Conservation (phyloP, 2,888 invertebrate species). For the Polyommatus iphigenia region DNA sequence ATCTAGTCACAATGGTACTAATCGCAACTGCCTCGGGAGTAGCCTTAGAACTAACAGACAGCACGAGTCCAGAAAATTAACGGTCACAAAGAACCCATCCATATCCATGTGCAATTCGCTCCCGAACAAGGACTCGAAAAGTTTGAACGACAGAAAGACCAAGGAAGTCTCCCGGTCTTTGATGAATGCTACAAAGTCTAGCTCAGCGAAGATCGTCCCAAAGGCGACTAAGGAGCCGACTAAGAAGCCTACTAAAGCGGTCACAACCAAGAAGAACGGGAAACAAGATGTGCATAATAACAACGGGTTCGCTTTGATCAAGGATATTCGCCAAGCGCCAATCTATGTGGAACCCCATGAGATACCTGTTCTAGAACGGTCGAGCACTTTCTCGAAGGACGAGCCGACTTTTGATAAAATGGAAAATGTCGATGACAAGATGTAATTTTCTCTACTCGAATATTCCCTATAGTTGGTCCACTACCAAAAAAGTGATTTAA, state of each 20-base stretch:
- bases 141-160: constrained; percentile 45
- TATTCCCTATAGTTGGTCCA: background rate
- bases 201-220: constrained; percentile 77
- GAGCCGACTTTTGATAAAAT: constrained; percentile 81
- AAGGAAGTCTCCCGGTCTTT: constrained; percentile 53
- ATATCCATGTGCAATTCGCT: constrained; percentile 25
- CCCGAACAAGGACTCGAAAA: constrained; percentile 8
- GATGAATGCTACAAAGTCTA: constrained; percentile 81
- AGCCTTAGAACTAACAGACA: constrained; percentile 1
- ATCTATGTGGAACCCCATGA: constrained; percentile 30
- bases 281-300: constrained; percentile 36
- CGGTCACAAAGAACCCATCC: background rate
- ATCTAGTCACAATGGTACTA: constrained; percentile 18
- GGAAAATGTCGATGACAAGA: constrained; percentile 51
- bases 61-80: constrained; percentile 3
- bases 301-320: background rate
- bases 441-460: background rate
- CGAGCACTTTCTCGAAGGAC: constrained; percentile 87
- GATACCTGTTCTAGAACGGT: constrained; percentile 77
- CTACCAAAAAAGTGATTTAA: constrained; percentile 6
- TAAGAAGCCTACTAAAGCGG: constrained; percentile 5
- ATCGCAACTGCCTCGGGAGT: constrained; percentile 9
- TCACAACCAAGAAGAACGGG: constrained; percentile 33
- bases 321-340: constrained; percentile 1
- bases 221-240: constrained; percentile 54